phyloP scores from a whole-genome alignment of 2,113 vertebrate genomes.

The Deroptyus accipitrinus region DNA sequence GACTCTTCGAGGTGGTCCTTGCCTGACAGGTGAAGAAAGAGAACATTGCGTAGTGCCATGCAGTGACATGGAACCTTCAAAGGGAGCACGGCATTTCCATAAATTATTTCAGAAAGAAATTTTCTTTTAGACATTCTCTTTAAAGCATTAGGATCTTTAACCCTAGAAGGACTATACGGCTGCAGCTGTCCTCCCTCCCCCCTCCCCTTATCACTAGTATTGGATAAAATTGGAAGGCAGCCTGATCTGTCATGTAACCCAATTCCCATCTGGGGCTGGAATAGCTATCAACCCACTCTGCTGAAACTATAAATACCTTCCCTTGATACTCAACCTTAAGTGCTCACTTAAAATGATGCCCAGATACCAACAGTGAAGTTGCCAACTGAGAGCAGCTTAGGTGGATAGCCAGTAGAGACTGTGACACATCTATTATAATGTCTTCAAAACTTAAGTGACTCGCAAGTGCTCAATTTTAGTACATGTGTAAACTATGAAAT shows the following conservation, averaged over 20 bases:
- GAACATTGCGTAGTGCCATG: conserved; percentile 77
- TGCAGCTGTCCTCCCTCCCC: conserved; percentile 51
- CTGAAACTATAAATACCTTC: conserved; percentile 59
- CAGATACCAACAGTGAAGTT: conserved; percentile 54
- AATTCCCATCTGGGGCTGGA: conserved; percentile 57
- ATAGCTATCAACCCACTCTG: conserved; percentile 57
- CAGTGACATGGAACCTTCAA: conserved; percentile 83
- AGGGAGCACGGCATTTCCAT: conserved; percentile 82
- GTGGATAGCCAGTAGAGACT: conserved; percentile 31
- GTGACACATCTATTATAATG: not conserved
- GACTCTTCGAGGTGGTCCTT: conserved; percentile 84
- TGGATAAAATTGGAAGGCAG: conserved; percentile 23
- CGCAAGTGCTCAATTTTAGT: not conserved
- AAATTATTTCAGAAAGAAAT: conserved; percentile 83
- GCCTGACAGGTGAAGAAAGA: conserved; percentile 86
- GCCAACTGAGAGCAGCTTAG: not conserved
- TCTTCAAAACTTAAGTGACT: conserved; percentile 39
- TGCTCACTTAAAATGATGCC: conserved; percentile 65
- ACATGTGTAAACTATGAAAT: not conserved
- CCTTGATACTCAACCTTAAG: conserved; percentile 62
- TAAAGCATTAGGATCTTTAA: conserved; percentile 80
- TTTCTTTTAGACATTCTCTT: conserved; percentile 81
- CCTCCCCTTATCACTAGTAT: conserved; percentile 23
- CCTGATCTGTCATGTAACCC: conserved; percentile 45
- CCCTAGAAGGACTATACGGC: conserved; percentile 73